Evolutionary conservation across 1,140 invertebrate species (phyloP).

Genomic region (Cyclargus thomasi): DNA sequence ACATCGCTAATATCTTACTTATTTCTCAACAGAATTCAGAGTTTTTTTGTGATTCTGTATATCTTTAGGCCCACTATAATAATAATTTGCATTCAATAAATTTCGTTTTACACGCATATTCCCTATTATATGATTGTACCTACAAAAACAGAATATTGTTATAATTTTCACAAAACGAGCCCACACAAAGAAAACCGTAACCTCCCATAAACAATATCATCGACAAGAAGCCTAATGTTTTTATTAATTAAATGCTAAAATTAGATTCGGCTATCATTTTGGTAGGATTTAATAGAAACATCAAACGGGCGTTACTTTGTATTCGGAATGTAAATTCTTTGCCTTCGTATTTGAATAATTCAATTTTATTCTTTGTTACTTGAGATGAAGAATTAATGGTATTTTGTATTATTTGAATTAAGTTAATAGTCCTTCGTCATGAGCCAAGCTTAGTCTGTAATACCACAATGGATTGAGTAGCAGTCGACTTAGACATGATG

Average conservation of each 20-base stretch:
- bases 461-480: too few relatives aligned
- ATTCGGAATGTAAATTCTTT: slow-evolving; percentile 3
- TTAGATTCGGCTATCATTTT: background rate
- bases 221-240: background rate
- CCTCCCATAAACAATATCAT: background rate
- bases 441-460: too few relatives aligned
- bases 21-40: too few relatives aligned
- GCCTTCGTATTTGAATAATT: slow-evolving; percentile 1
- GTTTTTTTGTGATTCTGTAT: too few relatives aligned
- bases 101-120: too few relatives aligned
- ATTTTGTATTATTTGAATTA: background rate
- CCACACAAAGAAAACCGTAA: background rate
- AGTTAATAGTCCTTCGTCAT: background rate
- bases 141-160: background rate
- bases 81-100: too few relatives aligned
- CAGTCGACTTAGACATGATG: too few relatives aligned
- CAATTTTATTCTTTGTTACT: slow-evolving; percentile 1
- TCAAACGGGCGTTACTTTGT: slow-evolving; percentile 2
- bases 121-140: too few relatives aligned
- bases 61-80: too few relatives aligned
- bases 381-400: background rate
- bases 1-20: too few relatives aligned
- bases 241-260: background rate
- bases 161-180: background rate
- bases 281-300: background rate